These are phyloP conservation scores for Dolichoris vasculosae DNA, from an alignment of 1,140 invertebrate genomes.

Conservation along the genomic window DNA sequence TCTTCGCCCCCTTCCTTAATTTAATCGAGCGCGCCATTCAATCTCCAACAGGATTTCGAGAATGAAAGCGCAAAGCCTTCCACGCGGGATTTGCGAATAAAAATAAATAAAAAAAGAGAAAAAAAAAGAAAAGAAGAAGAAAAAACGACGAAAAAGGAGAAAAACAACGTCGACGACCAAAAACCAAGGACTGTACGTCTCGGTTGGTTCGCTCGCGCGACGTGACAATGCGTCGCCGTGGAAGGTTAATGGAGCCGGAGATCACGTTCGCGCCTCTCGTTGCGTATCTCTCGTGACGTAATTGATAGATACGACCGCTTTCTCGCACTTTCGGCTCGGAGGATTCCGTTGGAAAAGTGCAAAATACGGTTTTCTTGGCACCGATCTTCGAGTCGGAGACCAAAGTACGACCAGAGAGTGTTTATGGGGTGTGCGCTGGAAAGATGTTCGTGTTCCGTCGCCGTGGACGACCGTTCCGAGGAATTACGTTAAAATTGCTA, in stretches of 20 bases:
- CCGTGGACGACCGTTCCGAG: no score
- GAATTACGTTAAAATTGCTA: no score
- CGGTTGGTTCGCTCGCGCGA: background rate
- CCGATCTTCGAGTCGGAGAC: background rate
- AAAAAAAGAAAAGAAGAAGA: no score
- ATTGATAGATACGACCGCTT: constrained; percentile 31
- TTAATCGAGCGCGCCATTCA: no score
- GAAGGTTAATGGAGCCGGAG: constrained; percentile 42
- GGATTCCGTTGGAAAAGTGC: background rate
- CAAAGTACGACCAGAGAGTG: background rate
- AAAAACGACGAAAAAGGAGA: background rate
- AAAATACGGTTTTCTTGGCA: background rate
- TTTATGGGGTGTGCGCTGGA: background rate
- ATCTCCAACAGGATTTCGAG: no score
- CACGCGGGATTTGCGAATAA: no score
- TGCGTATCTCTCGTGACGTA: constrained; percentile 11
- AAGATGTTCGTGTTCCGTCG: no score
- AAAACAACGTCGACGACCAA: background rate
- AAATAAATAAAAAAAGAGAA: no score
- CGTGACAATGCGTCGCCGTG: constrained; percentile 34
- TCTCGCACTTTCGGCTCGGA: background rate
- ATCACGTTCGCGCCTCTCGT: constrained; percentile 20
- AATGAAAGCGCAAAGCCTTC: no score
- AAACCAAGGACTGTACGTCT: constrained; percentile 10
- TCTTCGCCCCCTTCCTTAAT: no score